phyloP scores from a whole-genome alignment of 2,113 vertebrate genomes.

The Morphnarchus princeps region DNA sequence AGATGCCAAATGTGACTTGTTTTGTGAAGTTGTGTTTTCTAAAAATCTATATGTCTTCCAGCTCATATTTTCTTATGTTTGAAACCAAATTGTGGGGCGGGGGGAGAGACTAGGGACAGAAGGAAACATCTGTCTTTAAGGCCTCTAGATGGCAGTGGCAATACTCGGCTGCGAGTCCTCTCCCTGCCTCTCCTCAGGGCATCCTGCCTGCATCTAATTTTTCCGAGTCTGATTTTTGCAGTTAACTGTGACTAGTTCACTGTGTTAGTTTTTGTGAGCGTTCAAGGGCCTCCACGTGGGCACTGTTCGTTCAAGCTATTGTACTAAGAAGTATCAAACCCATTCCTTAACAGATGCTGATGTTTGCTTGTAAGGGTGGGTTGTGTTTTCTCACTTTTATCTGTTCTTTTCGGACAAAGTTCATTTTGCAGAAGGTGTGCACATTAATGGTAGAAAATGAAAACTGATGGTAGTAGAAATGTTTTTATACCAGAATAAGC shows the following conservation, averaged over 20 bases:
- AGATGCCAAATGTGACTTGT: neutral
- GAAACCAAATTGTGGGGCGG: neutral
- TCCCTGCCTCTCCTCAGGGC: neutral
- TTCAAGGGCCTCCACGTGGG: neutral
- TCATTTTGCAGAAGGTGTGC: neutral
- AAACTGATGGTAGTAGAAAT: neutral
- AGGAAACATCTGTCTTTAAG: neutral
- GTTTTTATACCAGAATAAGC: neutral
- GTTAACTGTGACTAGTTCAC: neutral
- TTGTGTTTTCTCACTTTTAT: neutral
- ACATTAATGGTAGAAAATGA: neutral
- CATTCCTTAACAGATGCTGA: neutral
- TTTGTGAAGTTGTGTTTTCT: neutral
- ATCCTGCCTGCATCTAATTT: neutral
- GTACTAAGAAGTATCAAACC: neutral
- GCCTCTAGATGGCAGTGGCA: constrained; percentile 70
- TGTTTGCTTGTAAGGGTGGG: neutral
- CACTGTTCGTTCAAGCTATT: neutral
- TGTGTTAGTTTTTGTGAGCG: neutral
- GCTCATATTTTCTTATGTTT: neutral
- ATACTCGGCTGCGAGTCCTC: neutral
- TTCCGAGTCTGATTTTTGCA: neutral
- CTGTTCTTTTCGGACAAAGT: neutral
- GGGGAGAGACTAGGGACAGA: neutral
- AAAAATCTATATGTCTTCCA: neutral